Evolutionary conservation across 2,113 vertebrate species (phyloP).

Genomic region (Thalassoma bifasciatum): DNA sequence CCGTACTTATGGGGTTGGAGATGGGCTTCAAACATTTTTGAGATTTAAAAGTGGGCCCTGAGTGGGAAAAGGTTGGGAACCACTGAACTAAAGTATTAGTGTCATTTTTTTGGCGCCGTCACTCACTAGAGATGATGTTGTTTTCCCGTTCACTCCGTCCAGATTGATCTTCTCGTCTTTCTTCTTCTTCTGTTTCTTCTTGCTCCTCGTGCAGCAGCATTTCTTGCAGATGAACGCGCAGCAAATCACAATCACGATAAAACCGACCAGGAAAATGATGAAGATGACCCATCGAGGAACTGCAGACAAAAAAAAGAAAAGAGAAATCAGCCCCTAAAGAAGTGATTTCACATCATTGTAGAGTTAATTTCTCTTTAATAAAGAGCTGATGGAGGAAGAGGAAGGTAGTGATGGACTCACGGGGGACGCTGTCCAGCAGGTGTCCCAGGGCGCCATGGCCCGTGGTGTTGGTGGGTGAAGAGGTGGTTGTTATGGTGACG

Average conservation of each 20-base stretch:
- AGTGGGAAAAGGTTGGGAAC: too few relatives aligned
- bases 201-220: conserved; percentile 82
- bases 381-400: too few relatives aligned
- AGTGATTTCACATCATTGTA: too few relatives aligned
- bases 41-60: too few relatives aligned
- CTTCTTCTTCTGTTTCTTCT: conserved; percentile 74
- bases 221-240: conserved; percentile 83
- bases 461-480: conserved; percentile 36
- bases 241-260: conserved; percentile 80
- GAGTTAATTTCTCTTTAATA: too few relatives aligned
- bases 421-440: conserved; percentile 79
- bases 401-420: conserved; percentile 84
- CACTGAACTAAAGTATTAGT: too few relatives aligned
- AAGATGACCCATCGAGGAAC: conserved; percentile 88
- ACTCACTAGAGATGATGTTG: conserved; percentile 81
- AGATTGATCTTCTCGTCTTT: conserved; percentile 76
- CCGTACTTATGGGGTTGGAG: too few relatives aligned
- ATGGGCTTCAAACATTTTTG: too few relatives aligned
- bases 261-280: conserved; percentile 50
- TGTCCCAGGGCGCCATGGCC: conserved; percentile 40
- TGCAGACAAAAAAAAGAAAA: conserved; percentile 65
- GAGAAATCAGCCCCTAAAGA: too few relatives aligned
- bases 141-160: conserved; percentile 55
- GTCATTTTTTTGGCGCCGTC: too few relatives aligned
- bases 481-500: conserved; percentile 1